Conservation (phyloP, 2,888 invertebrate genomes). For the Cryptus viduatorius region DNA sequence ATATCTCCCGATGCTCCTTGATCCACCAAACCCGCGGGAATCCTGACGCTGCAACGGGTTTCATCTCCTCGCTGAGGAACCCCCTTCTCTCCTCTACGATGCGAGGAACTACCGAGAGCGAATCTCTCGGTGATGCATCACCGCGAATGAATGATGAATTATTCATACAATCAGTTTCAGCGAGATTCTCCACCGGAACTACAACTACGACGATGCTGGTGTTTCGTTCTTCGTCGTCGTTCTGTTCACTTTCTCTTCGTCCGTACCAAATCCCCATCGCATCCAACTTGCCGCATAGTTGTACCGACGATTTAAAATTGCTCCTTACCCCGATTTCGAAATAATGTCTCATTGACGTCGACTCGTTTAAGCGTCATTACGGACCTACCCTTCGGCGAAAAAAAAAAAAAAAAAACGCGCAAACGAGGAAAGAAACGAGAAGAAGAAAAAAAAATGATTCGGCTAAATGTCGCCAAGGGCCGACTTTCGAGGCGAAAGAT, state of each 20-base stretch:
- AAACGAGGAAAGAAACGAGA: constrained; percentile 11
- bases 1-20: constrained; percentile 47
- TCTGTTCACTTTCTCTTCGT: constrained; percentile 38
- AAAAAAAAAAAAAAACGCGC: too few relatives aligned
- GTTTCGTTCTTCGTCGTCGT: constrained; percentile 47
- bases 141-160: constrained; percentile 69
- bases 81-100: not conserved
- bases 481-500: not conserved
- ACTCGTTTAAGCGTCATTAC: constrained; percentile 32
- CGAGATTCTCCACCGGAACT: constrained; percentile 58
- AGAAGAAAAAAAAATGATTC: not conserved
- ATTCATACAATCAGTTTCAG: constrained; percentile 69
- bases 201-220: constrained; percentile 40
- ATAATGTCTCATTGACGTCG: constrained; percentile 59
- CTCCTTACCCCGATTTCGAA: constrained; percentile 60
- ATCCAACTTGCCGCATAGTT: constrained; percentile 22
- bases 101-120: constrained; percentile 39
- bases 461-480: constrained; percentile 2
- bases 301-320: constrained; percentile 56
- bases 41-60: constrained; percentile 19
- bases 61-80: constrained; percentile 20
- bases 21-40: constrained; percentile 56
- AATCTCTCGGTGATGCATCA: constrained; percentile 67
- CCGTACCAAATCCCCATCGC: not conserved
- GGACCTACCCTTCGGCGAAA: not conserved